Evolutionary conservation across 2,113 vertebrate genomes (phyloP), one percentile per base, ranked within the genome.

Genomic region (Gadus macrocephalus): DNA sequence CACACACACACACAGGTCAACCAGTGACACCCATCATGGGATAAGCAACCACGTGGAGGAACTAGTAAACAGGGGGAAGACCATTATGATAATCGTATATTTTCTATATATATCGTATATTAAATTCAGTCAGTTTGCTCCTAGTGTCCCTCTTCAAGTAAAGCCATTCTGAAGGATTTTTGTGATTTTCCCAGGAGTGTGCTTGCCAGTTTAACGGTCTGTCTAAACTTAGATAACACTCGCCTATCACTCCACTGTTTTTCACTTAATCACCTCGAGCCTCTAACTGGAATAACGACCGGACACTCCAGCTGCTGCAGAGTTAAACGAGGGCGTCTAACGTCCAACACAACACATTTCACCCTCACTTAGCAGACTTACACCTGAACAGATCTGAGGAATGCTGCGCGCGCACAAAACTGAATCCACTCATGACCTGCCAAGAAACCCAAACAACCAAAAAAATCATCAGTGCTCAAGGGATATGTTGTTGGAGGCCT

Each of bases 181-280:
- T 84, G 72, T 73, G 78, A 60, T 85, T 84, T 77, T 84, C 19
- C 74, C 62, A 74, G n/a, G 59, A 69, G 73, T 20, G 6, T 9
- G 62, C 68, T 63, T 53, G 82, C 82, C 88, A 86, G 88, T 90
- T 88, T 64, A 90, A 90, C 87, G 53, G 81, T 74, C 82, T 82
- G 53, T 75, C 76, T 75, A 61, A 79, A 79, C 70, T 56, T 82
- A 58, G 55, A 58, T 58, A 58, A 58, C 15, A n/a, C 55, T n/a
- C 55, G 55, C n/a, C 42, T 12, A 49, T 12, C 42, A 35, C 31
- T 35, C 2, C 31, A 35, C 2, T 35, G 53, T 16, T 55, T 16
- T 55, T 55, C 31, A 25, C 14, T 15, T 55, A 58, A 58, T 58
- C 15, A n/a, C 55, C 25, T 25, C 1, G 55, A 7, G 15, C 3